Percentiles rank a stretch among this genome's conserved stretches.
These are phyloP conservation scores for Narcine bancroftii DNA, from an alignment of 2,113 vertebrate species.

Conservation along the genomic window DNA sequence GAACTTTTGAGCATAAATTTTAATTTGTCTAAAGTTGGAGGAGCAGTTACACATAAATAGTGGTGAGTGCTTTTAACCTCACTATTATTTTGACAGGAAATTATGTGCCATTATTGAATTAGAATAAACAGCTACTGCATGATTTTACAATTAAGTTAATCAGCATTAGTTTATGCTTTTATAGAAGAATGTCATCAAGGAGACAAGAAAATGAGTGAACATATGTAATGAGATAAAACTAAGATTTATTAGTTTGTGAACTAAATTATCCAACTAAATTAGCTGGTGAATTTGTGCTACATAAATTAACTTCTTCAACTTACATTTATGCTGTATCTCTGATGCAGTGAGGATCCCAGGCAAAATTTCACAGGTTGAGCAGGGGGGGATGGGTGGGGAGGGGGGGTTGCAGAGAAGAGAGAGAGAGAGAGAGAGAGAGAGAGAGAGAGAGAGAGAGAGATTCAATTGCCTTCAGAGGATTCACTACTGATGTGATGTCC, in stretches of 20 bases:
- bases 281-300: too few relatives aligned
- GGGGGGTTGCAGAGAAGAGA: too few relatives aligned
- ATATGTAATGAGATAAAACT: not conserved
- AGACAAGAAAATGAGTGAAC: not conserved
- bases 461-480: too few relatives aligned
- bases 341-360: not conserved
- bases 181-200: not conserved
- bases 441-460: too few relatives aligned
- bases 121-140: not conserved
- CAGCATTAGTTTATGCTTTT: not conserved
- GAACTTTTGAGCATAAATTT: not conserved
- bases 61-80: not conserved
- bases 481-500: too few relatives aligned
- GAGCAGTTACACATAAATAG: not conserved
- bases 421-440: too few relatives aligned
- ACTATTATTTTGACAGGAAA: too few relatives aligned
- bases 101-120: not conserved
- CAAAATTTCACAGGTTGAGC: not conserved
- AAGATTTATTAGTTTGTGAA: not conserved
- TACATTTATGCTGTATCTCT: not conserved
- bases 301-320: too few relatives aligned
- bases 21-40: not conserved
- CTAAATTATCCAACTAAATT: not conserved
- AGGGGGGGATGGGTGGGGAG: too few relatives aligned
- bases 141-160: conserved; percentile 23